Percentiles rank a stretch among this genome's conserved stretches.
phyloP scores from a whole-genome alignment of 2,797 vertebrate species.

The Aplochiton taeniatus region DNA sequence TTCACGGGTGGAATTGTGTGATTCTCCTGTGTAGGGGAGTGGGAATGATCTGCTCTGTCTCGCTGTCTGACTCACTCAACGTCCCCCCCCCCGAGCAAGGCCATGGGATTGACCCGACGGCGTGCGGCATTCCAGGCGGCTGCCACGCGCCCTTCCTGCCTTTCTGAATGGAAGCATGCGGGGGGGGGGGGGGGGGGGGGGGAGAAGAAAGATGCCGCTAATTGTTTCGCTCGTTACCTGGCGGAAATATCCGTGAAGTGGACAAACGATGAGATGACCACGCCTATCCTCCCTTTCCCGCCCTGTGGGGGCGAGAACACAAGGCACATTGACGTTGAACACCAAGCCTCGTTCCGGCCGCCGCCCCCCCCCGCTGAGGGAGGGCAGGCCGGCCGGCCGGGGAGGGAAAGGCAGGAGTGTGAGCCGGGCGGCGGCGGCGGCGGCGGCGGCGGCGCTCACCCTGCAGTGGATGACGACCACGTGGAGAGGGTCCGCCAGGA shows the following conservation, averaged over 20 bases:
- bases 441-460: slow-evolving; percentile 69
- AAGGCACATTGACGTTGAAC: neutral
- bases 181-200: no score
- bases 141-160: no score
- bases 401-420: neutral
- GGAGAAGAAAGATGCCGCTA: no score
- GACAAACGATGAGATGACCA: slow-evolving; percentile 93
- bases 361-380: no score
- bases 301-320: slow-evolving; percentile 74
- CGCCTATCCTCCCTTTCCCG: slow-evolving; percentile 91
- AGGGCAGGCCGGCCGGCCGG: neutral
- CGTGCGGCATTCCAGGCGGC: slow-evolving; percentile 1
- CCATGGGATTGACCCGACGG: slow-evolving; percentile 29
- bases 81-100: slow-evolving; percentile 31
- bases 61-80: slow-evolving; percentile 60
- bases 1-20: slow-evolving; percentile 50
- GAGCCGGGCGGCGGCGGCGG: neutral
- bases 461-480: slow-evolving; percentile 95
- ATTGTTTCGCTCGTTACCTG: slow-evolving; percentile 77
- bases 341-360: no score
- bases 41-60: slow-evolving; percentile 37
- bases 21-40: slow-evolving; percentile 41
- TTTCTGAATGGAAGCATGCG: no score
- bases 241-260: slow-evolving; percentile 93
- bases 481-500: slow-evolving; percentile 85